Conservation (phyloP, 2,113 vertebrate genomes). For the Siniperca knerii region DNA sequence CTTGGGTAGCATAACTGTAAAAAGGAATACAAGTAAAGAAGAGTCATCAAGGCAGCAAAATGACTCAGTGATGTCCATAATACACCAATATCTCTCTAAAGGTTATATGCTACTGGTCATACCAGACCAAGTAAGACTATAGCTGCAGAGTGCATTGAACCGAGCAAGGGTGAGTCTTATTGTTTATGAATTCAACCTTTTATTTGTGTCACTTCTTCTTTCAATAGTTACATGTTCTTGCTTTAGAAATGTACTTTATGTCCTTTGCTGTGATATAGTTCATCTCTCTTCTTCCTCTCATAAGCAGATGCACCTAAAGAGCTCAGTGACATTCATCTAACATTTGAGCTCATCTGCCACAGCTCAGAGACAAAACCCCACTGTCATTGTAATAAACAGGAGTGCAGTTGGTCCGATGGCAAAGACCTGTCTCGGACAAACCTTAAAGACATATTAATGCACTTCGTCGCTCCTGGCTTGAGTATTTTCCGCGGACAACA, state of each 20-base stretch:
- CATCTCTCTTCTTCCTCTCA: not conserved
- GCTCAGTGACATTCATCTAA: slow-evolving; percentile 35
- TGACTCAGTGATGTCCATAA: no score
- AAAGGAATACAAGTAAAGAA: no score
- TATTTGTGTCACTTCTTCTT: not conserved
- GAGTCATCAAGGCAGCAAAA: no score
- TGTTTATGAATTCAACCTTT: not conserved
- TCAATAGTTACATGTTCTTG: not conserved
- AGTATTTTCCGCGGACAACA: slow-evolving; percentile 44
- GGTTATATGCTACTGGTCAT: no score
- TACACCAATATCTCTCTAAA: no score
- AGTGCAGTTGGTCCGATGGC: not conserved
- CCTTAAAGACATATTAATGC: slow-evolving; percentile 30
- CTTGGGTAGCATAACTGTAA: no score
- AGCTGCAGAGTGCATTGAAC: not conserved
- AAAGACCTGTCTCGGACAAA: slow-evolving; percentile 16
- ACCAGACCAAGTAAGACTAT: no score
- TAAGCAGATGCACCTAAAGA: slow-evolving; percentile 1
- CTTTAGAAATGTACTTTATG: not conserved
- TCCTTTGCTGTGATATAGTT: not conserved
- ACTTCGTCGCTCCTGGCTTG: slow-evolving; percentile 14
- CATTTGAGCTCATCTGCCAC: slow-evolving; percentile 19
- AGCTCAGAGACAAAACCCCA: slow-evolving; percentile 30
- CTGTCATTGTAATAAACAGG: not conserved
- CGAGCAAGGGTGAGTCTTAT: not conserved